A percentile compares a stretch with the other conserved stretches of the same genome.
Evolutionary conservation across 1,140 invertebrate species (phyloP).

Genomic region (Lamellibrachia luymesi): DNA sequence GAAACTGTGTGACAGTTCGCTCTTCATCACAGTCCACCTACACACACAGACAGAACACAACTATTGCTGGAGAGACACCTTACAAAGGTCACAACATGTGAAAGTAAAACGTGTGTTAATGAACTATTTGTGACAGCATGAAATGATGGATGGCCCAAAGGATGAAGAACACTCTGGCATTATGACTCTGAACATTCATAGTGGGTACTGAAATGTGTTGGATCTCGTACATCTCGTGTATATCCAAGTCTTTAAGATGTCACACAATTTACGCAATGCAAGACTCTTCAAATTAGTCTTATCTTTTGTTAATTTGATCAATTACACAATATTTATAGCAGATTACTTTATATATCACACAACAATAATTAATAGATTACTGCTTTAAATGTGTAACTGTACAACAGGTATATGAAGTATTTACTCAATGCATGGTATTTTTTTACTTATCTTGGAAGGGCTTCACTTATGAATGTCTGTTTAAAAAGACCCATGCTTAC

Average conservation of each 20-base stretch:
- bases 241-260: neutral
- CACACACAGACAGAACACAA: neutral
- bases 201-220: neutral
- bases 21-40: conserved; percentile 40
- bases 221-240: neutral
- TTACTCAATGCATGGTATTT: no score
- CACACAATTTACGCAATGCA: neutral
- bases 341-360: neutral
- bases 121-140: neutral
- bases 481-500: conserved; percentile 26
- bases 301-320: neutral
- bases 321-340: neutral
- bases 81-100: neutral
- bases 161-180: neutral
- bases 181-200: neutral
- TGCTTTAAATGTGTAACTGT: neutral
- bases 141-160: conserved; percentile 13
- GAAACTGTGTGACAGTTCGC: conserved; percentile 44
- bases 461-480: neutral
- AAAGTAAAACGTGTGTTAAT: neutral
- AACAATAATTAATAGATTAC: neutral
- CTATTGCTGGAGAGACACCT: neutral
- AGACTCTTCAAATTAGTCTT: neutral
- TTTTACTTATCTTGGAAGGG: no score
- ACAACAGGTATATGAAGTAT: no score